Conservation (phyloP, 2,888 invertebrate species). For the Barypeithes pellucidus region DNA sequence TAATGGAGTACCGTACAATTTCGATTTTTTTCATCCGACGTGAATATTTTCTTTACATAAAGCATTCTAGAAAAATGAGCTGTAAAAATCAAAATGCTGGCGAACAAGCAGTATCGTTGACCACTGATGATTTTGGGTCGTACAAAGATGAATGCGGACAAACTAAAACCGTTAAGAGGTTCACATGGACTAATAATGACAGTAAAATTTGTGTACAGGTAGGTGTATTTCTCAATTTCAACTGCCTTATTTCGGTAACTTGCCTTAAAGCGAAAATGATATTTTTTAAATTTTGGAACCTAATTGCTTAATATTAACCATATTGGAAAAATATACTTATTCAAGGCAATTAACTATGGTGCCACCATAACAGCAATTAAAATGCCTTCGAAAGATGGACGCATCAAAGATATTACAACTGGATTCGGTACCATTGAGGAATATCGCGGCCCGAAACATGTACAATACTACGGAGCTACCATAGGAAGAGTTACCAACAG, state of each 20-base stretch:
- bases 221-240: neutral
- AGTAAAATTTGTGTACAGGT: constrained; percentile 77
- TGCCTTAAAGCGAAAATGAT: too few species aligned
- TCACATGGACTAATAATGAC: constrained; percentile 79
- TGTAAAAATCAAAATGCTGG: neutral
- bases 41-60: too few species aligned
- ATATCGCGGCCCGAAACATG: constrained; percentile 53
- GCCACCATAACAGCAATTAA: constrained; percentile 85
- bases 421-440: constrained; percentile 56
- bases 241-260: too few species aligned
- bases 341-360: constrained; percentile 79
- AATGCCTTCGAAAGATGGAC: constrained; percentile 76
- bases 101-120: constrained; percentile 43
- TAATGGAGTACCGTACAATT: too few species aligned
- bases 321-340: too few species aligned
- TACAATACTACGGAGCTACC: constrained; percentile 55
- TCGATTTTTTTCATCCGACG: too few species aligned
- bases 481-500: constrained; percentile 58
- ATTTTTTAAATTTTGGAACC: too few species aligned
- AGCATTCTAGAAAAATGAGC: constrained; percentile 21
- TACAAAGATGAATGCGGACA: constrained; percentile 62
- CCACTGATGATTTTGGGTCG: constrained; percentile 64
- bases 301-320: too few species aligned
- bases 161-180: constrained; percentile 73
- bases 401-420: constrained; percentile 55